These are phyloP conservation scores for Trialeurodes vaporariorum DNA, from an alignment of 1,140 invertebrate genomes.

Conservation along the genomic window DNA sequence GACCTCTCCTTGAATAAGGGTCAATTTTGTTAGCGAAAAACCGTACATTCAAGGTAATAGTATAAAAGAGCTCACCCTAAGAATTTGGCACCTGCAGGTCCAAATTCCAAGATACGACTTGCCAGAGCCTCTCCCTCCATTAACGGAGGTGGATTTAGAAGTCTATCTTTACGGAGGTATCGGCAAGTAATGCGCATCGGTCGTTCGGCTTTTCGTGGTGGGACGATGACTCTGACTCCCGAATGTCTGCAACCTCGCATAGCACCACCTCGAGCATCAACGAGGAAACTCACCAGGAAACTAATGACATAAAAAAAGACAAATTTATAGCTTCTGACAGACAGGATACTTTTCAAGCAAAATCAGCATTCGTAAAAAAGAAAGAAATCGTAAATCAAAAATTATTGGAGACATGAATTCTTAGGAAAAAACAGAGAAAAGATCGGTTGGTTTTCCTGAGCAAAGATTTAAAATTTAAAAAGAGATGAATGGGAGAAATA, in stretches of 20 bases:
- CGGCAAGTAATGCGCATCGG: slow-evolving; percentile 89
- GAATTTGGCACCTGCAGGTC: slow-evolving; percentile 90
- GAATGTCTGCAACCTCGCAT: slow-evolving; percentile 93
- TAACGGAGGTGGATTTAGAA: slow-evolving; percentile 73
- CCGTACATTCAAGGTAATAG: neutral
- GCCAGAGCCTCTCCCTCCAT: slow-evolving; percentile 94
- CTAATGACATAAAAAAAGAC: slow-evolving; percentile 38
- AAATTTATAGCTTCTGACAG: neutral
- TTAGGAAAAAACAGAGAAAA: no score
- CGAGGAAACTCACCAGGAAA: slow-evolving; percentile 95
- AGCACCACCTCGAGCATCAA: slow-evolving; percentile 89
- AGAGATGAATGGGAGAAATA: no score
- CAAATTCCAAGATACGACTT: slow-evolving; percentile 81
- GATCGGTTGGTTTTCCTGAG: no score
- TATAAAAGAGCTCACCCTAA: slow-evolving; percentile 62
- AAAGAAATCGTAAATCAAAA: no score
- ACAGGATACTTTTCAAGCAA: no score
- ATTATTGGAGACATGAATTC: no score
- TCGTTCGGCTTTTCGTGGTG: slow-evolving; percentile 80
- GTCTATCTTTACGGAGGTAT: slow-evolving; percentile 65
- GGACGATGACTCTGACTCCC: slow-evolving; percentile 87
- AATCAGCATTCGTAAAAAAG: no score
- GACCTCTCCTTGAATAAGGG: no score
- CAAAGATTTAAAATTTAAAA: no score
- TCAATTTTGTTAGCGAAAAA: no score